Conservation (phyloP, 2,797 vertebrate genomes). For the Kryptolebias ocellatus region DNA sequence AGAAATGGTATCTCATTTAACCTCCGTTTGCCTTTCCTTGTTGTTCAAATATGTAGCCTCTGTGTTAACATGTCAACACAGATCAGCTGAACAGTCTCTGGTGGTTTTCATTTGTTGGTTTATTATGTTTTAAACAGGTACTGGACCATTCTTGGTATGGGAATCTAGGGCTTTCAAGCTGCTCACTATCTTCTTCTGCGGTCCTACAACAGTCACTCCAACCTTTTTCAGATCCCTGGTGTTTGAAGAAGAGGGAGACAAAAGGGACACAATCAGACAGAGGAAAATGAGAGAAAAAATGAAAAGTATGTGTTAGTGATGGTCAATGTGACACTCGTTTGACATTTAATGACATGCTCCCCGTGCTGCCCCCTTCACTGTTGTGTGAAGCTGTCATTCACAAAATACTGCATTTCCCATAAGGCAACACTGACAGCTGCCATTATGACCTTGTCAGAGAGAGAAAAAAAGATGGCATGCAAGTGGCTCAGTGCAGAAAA, state of each 20-base stretch:
- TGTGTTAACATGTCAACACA: slow-evolving; percentile 51
- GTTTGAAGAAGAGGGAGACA: slow-evolving; percentile 43
- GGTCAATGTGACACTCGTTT: slow-evolving; percentile 55
- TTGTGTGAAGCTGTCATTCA: slow-evolving; percentile 64
- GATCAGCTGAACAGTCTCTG: slow-evolving; percentile 49
- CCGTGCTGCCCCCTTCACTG: slow-evolving; percentile 61
- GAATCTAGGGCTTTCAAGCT: slow-evolving; percentile 96
- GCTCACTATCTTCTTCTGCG: slow-evolving; percentile 97
- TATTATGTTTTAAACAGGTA: slow-evolving; percentile 86
- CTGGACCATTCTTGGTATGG: slow-evolving; percentile 92
- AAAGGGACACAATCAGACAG: slow-evolving; percentile 25
- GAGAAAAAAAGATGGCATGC: slow-evolving; percentile 46
- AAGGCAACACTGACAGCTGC: slow-evolving; percentile 66
- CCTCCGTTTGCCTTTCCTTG: slow-evolving; percentile 44
- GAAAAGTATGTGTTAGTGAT: slow-evolving; percentile 28
- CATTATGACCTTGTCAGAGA: slow-evolving; percentile 69
- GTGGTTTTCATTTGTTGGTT: slow-evolving; percentile 37
- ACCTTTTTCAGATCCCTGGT: slow-evolving; percentile 95
- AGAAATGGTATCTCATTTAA: slow-evolving; percentile 28
- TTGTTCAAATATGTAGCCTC: slow-evolving; percentile 43
- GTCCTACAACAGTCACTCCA: slow-evolving; percentile 92
- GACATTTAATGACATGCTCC: slow-evolving; percentile 62
- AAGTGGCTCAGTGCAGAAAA: slow-evolving; percentile 20
- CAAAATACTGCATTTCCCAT: slow-evolving; percentile 68
- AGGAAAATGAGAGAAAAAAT: slow-evolving; percentile 32